Evolutionary conservation across 2,888 invertebrate genomes (phyloP).

Genomic region (Vandiemenella viatica): DNA sequence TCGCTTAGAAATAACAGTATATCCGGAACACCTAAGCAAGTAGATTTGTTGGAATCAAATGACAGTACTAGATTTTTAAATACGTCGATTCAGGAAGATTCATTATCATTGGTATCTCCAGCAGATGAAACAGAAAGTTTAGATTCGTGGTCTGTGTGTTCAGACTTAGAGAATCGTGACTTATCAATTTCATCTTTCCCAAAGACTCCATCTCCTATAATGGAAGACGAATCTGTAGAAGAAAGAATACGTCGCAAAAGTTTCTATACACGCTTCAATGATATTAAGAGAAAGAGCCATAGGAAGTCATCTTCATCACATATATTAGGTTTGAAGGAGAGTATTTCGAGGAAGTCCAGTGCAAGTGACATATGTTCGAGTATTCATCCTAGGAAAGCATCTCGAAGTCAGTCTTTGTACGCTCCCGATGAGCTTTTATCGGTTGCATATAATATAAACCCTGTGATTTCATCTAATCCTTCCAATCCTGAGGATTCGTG

Average conservation of each 20-base stretch:
- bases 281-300: conserved; percentile 43
- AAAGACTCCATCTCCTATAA: conserved; percentile 7
- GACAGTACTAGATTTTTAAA: conserved; percentile 1
- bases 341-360: not conserved
- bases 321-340: not conserved
- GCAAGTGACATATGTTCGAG: not conserved
- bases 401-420: conserved; percentile 1
- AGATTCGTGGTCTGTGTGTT: conserved; percentile 53
- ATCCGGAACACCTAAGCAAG: no score
- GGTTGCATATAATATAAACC: no score
- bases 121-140: conserved; percentile 39
- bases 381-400: not conserved
- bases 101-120: conserved; percentile 35
- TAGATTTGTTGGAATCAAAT: no score
- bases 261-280: conserved; percentile 78
- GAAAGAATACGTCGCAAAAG: conserved; percentile 79
- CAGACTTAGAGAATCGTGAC: conserved; percentile 29
- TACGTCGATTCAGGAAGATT: conserved; percentile 24
- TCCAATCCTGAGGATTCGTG: no score
- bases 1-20: no score
- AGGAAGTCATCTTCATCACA: conserved; percentile 5
- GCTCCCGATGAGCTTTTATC: not conserved
- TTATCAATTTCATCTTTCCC: conserved; percentile 4
- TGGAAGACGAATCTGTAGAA: conserved; percentile 53
- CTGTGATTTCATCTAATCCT: no score